Evolutionary conservation across 2,888 invertebrate species (phyloP), one percentile per base, ranked within the genome.

Genomic region (Balanococcus diminutus): DNA sequence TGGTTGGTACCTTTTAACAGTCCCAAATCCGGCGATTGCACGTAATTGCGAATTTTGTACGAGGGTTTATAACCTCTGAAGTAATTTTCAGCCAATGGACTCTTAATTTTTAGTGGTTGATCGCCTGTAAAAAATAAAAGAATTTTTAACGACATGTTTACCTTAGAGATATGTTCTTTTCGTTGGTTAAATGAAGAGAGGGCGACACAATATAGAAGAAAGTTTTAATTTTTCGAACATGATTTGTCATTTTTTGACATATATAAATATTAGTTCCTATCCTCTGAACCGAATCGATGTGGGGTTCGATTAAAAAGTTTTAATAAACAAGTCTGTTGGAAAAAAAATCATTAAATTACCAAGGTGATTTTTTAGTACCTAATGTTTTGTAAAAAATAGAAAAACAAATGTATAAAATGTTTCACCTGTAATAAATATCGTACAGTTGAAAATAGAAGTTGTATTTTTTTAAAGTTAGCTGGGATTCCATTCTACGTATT

Each of bases 1-100:
- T 92, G 91, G 89, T 93, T 92, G 82, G 93, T 92, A 2, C 92
- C 92, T 51, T 92, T 92, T 89, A 93, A 92, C 72, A 90, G 90
- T 11, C 90, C 90, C 6, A 91, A 92, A 88, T 92, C 92, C 88
- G 91, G 89, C 85, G 90, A 90, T 88, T 92, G 91, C 88, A 93
- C 91, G 89, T 92, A 91, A 87, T 93, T 92, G 90, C 93, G 90
- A 84, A 91, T 89, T 88, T 91, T 90, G 87, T 91, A 90, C 9
- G 91, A 91, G 14, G 91, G 91, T 81, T 87, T 87, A 19, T 82
- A 79, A 6, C 87, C 87, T 85, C 82, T 79, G n/a, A 86, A 85
- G 67, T 86, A 85, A 46, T 87, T 85, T 19, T 85, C 86, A 0
- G 85, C 61, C 36, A 83, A 36, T 22, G 83, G 36, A 83, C 51